Conservation (phyloP, 1,140 invertebrate genomes). For the Hyposmocoma kahamanoa region DNA sequence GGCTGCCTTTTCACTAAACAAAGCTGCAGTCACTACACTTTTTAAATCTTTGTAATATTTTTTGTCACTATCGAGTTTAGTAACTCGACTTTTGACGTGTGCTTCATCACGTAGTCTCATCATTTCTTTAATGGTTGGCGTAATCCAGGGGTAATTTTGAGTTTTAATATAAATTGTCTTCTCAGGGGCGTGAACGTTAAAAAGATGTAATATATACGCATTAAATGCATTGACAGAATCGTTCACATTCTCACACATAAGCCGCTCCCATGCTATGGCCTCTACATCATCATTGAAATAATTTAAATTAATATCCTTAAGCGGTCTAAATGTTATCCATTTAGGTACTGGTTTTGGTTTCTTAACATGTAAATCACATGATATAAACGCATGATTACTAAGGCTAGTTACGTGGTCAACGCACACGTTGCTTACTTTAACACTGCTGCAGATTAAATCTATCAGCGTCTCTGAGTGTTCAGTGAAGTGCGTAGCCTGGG, state of each 20-base stretch:
- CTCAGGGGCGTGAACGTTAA: background rate
- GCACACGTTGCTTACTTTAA: background rate
- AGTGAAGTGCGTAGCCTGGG: background rate
- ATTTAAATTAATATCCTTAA: background rate
- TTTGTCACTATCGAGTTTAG: background rate
- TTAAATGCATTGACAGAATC: background rate
- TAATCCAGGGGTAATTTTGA: background rate
- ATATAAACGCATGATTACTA: background rate
- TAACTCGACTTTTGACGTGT: background rate
- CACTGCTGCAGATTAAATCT: background rate
- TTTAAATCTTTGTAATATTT: slow-evolving; percentile 3
- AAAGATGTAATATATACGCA: background rate
- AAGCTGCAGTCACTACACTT: background rate
- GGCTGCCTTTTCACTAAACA: background rate
- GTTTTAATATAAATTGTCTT: background rate
- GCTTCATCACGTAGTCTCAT: background rate
- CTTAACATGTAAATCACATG: background rate
- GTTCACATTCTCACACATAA: background rate
- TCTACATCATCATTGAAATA: background rate
- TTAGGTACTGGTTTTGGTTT: background rate
- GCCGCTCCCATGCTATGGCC: background rate
- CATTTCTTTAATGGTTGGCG: background rate
- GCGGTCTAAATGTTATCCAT: background rate
- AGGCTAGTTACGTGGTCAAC: background rate
- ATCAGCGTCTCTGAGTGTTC: background rate